Base-by-base conservation (phyloP, 35 echinoderm and acorn worm species). In the Lytechinus pictus region DNA sequence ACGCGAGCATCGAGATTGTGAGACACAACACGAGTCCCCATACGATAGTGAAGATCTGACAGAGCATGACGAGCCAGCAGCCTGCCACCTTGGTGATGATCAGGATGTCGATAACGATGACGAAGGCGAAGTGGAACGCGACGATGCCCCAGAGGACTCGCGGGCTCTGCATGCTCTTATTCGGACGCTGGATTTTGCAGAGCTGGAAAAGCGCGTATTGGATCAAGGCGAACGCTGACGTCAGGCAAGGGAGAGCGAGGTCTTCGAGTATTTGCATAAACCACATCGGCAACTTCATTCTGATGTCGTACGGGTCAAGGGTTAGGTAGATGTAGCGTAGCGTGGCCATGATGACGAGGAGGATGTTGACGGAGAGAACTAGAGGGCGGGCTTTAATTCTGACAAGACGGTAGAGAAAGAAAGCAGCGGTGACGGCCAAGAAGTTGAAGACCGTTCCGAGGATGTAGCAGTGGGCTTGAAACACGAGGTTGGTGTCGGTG, bases 401-500 rank as follows among this genome's bases (percentile, higher is more conserved):
- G 52, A 93, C 52, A 10, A 93, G 91, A 27, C 91, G 91, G 54
- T 57, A 93, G 52, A 93, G 53, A 11, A 93, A 93, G 24, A 93
- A 54, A 10, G 10, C 52, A 24, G 91, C 91, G 10, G 54, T 93
- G 11, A 93, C 91, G 24, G 28, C 91, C 4, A 93, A 27, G 52
- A 93, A 10, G 91, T 93, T 93, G 91, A 93, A 93, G 6, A 93
- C 10, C 3, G 91, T 93, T 9, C 91, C 91, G 52, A 93, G 91
- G 9, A 93, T 53, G 54, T 93, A 93, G 52, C 91, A 52, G 52
- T 93, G 91, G n/a, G 53, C 54, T 11, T 21, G 91, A 14, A 93
- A 21, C 11, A 57, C 3, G 3, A 12, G 28, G 87, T 29, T 53
- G 9, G 3, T 0, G 24, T 93, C 91, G 24, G 28, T 57, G 16